phyloP scores from a whole-genome alignment of 2,113 vertebrate species.

The Perca schrenkii region DNA sequence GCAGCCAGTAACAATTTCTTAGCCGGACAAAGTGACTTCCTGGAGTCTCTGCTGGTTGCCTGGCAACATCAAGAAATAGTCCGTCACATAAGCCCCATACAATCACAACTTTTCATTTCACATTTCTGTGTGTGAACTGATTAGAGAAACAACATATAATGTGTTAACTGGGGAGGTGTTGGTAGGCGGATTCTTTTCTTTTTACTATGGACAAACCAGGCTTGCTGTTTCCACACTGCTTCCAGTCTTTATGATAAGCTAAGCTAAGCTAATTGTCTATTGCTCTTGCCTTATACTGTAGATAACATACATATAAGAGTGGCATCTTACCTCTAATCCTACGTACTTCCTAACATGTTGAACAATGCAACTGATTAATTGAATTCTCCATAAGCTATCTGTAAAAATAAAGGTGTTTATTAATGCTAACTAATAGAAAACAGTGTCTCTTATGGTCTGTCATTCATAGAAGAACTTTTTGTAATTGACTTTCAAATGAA shows the following conservation, averaged over 20 bases:
- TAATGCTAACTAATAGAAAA: not conserved
- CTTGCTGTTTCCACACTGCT: not conserved
- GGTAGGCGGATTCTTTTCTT: not conserved
- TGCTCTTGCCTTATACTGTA: not conserved
- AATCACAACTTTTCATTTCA: not conserved
- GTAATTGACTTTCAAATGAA: constrained; percentile 54
- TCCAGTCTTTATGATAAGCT: not conserved
- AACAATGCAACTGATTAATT: not conserved
- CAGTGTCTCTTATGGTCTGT: not conserved
- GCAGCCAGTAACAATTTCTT: not conserved
- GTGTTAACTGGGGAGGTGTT: not conserved
- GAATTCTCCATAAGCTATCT: not conserved
- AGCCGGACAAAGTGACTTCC: not conserved
- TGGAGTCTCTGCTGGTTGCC: not conserved
- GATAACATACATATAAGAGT: not conserved
- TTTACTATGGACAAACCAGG: not conserved
- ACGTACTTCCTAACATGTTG: not conserved
- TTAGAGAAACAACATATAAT: not conserved
- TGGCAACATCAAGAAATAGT: not conserved
- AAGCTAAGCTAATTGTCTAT: not conserved
- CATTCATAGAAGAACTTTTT: not conserved
- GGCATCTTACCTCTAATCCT: not conserved
- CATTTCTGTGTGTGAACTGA: not conserved
- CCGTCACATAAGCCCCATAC: not conserved
- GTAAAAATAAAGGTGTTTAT: not conserved